Percentiles rank a stretch among this genome's conserved stretches.
These are phyloP conservation scores for Piaya cayana DNA, from an alignment of 2,113 vertebrate species.

Conservation along the genomic window DNA sequence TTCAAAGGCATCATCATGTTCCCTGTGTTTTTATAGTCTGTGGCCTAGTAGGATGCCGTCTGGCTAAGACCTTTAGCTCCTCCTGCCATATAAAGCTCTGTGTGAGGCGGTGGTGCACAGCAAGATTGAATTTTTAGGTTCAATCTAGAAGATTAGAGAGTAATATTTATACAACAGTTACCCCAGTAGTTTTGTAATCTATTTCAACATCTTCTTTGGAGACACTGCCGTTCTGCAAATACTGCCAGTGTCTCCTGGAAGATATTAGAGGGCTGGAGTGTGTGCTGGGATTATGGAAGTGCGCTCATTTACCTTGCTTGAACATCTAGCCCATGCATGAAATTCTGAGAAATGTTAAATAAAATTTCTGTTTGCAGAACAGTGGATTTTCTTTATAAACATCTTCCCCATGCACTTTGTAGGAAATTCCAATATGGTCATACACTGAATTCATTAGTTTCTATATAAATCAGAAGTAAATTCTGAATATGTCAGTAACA, in stretches of 20 bases:
- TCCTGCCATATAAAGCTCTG: not conserved
- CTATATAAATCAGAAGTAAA: not conserved
- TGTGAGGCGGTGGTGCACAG: not conserved
- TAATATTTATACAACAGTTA: not conserved
- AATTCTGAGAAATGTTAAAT: not conserved
- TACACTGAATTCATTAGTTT: not conserved
- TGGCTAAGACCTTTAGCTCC: not conserved
- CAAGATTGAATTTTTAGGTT: not conserved
- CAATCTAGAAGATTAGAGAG: not conserved
- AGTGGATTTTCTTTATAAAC: not conserved
- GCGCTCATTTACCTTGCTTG: not conserved
- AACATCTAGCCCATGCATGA: not conserved
- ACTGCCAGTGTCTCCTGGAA: not conserved
- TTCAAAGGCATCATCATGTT: not conserved
- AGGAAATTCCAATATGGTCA: not conserved
- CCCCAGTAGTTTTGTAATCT: not conserved
- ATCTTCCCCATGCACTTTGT: not conserved
- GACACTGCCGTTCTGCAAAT: not conserved
- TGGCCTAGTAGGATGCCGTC: not conserved
- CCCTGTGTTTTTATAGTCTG: not conserved
- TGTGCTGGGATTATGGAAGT: not conserved
- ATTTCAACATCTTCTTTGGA: not conserved
- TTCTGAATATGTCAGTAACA: not conserved
- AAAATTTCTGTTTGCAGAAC: not conserved
- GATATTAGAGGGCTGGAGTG: not conserved